A percentile compares a stretch with the other conserved stretches of the same genome.
Conservation (phyloP, 2,797 vertebrate genomes). For the Amblyraja radiata region DNA sequence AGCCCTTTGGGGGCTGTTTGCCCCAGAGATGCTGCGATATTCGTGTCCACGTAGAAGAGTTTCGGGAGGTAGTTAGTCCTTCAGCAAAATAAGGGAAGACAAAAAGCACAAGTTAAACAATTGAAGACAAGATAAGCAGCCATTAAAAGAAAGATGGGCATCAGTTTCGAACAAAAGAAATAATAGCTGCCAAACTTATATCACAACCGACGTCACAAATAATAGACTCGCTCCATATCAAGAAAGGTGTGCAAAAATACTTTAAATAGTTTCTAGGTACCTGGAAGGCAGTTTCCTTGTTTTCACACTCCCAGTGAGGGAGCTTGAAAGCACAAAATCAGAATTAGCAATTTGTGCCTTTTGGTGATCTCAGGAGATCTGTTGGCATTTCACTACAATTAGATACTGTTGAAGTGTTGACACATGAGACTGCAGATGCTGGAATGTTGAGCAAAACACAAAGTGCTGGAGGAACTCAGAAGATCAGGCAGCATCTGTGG, state of each 20-base stretch:
- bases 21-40: slow-evolving; percentile 42
- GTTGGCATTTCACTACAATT: background rate
- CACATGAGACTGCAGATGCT: too few relatives aligned
- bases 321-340: background rate
- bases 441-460: too few relatives aligned
- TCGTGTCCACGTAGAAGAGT: slow-evolving; percentile 40
- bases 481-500: too few relatives aligned
- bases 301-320: background rate
- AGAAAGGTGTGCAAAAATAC: too few relatives aligned
- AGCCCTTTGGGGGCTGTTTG: slow-evolving; percentile 37
- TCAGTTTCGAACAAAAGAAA: background rate
- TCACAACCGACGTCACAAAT: background rate
- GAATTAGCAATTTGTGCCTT: background rate
- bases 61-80: slow-evolving; percentile 41
- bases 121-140: background rate
- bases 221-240: background rate
- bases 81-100: background rate
- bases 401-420: background rate
- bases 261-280: too few relatives aligned
- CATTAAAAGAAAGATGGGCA: background rate
- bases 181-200: background rate
- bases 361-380: background rate
- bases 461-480: too few relatives aligned
- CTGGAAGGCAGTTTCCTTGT: background rate
- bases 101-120: background rate